Conservation (phyloP, 2,797 vertebrate species). For the Chanos chanos region DNA sequence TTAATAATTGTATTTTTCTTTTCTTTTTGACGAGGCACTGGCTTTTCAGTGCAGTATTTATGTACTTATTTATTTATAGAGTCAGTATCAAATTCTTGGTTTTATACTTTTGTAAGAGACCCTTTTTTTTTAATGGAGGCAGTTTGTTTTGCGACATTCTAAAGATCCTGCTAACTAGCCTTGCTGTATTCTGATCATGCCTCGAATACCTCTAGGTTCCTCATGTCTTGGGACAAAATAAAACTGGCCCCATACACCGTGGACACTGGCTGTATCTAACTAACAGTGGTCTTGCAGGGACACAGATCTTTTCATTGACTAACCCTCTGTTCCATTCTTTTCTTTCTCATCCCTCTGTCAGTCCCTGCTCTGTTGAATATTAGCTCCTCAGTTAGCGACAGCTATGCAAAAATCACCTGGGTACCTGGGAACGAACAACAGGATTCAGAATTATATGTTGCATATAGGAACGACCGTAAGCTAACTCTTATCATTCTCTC, state of each 20-base stretch:
- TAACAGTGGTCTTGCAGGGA: constrained; percentile 12
- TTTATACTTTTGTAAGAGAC: constrained; percentile 7
- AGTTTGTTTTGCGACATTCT: too few species aligned
- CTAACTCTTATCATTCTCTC: constrained; percentile 30
- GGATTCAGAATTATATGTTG: constrained; percentile 63
- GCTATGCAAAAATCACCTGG: constrained; percentile 74
- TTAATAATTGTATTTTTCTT: too few species aligned
- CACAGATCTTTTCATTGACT: constrained; percentile 47
- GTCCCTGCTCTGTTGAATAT: constrained; percentile 56
- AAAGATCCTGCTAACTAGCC: constrained; percentile 11
- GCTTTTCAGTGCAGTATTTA: too few species aligned
- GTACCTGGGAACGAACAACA: constrained; percentile 51
- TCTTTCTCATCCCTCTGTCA: constrained; percentile 37
- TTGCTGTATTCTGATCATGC: constrained; percentile 11
- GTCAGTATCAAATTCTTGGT: too few species aligned
- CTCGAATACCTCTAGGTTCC: constrained; percentile 1
- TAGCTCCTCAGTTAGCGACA: constrained; percentile 63
- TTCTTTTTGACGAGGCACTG: too few species aligned
- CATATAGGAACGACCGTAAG: constrained; percentile 67
- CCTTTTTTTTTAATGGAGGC: too few species aligned
- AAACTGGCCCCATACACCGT: neutral
- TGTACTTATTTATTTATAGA: too few species aligned
- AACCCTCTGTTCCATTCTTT: constrained; percentile 48
- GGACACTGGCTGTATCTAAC: constrained; percentile 9
- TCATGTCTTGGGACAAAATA: constrained; percentile 10